Evolutionary conservation across 92 coral and sea anemone genomes (phyloP), one percentile per base, ranked within the genome.

Genomic region (Scolanthus callimorphus): DNA sequence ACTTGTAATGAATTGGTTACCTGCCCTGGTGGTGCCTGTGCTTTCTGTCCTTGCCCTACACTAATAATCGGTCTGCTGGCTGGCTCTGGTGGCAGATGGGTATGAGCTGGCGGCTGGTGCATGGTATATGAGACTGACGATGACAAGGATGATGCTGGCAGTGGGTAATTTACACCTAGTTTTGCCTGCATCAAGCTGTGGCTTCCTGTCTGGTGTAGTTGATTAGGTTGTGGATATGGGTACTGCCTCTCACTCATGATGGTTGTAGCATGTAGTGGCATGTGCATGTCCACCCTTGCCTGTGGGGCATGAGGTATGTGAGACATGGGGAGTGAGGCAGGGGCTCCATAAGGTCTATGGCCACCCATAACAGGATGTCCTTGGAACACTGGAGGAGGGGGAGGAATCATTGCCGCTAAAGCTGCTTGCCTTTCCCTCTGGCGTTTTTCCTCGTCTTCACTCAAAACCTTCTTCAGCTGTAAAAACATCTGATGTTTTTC

Each of bases 401-500:
- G 25, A 11, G 21, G 20, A 15, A 49, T 1, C 59, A 22, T 22
- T 8, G 59, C 59, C 3, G 59, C 59, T 11, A 52, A 23, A 4
- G 50, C 24, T 17, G 74, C 71, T 38, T 66, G 79, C 2, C 60
- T 55, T 29, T 72, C 74, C 43, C 70, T 64, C n/a, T 79, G 70
- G 29, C 73, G 74, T 57, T 68, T 75, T 57, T 77, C 85, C n/a
- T 69, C 77, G 49, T 83, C 90, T 22, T 82, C 77, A 45, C 68
- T 77, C 30, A 68, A 60, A 51, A 86, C 85, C 46, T 80, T 88
- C 70, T 91, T 91, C 61, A 88, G 51, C 51, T 88, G 94, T 51
- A 78, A 84, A 67, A 92, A 92, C 39, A 92, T 63, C 44, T 81
- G 78, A 46, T 84, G 98, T 54, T 92, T 92, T 72, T 92, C 89